Evolutionary conservation across 2,797 vertebrate species (phyloP).

Genomic region (Champsocephalus gunnari): DNA sequence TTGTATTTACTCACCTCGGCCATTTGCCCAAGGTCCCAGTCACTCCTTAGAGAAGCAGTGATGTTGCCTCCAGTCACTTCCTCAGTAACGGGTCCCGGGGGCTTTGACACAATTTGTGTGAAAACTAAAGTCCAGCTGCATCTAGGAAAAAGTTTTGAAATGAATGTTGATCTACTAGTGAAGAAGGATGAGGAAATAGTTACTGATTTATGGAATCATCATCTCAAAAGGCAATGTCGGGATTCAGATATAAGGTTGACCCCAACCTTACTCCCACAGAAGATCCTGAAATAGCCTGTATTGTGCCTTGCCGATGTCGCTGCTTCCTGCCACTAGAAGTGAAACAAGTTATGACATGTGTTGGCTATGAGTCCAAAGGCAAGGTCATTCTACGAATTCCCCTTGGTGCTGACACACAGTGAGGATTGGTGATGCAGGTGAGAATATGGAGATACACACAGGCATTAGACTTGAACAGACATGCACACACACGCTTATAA

Average conservation of each 20-base stretch:
- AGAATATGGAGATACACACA: constrained; percentile 43
- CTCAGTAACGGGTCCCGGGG: constrained; percentile 13
- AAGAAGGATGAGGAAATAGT: constrained; percentile 30
- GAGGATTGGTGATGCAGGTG: constrained; percentile 36
- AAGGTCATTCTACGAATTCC: constrained; percentile 67
- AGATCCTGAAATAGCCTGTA: constrained; percentile 62
- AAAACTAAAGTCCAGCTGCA: constrained; percentile 52
- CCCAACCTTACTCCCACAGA: neutral
- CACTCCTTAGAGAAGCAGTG: constrained; percentile 31
- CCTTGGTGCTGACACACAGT: constrained; percentile 57
- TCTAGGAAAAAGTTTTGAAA: constrained; percentile 34
- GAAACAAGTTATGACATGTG: constrained; percentile 69
- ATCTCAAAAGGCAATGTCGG: constrained; percentile 46
- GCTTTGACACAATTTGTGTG: constrained; percentile 38
- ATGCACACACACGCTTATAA: constrained; percentile 4
- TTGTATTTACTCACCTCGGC: constrained; percentile 39
- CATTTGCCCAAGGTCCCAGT: constrained; percentile 49
- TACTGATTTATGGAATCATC: constrained; percentile 34
- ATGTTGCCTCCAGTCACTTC: constrained; percentile 45
- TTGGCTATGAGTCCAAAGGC: constrained; percentile 61
- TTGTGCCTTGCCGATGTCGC: constrained; percentile 48
- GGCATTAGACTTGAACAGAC: constrained; percentile 28
- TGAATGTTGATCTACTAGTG: constrained; percentile 21
- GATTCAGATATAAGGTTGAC: constrained; percentile 26
- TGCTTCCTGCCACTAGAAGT: constrained; percentile 59